Conservation (phyloP, 2,113 vertebrate genomes). For the Anthoscopus minutus region DNA sequence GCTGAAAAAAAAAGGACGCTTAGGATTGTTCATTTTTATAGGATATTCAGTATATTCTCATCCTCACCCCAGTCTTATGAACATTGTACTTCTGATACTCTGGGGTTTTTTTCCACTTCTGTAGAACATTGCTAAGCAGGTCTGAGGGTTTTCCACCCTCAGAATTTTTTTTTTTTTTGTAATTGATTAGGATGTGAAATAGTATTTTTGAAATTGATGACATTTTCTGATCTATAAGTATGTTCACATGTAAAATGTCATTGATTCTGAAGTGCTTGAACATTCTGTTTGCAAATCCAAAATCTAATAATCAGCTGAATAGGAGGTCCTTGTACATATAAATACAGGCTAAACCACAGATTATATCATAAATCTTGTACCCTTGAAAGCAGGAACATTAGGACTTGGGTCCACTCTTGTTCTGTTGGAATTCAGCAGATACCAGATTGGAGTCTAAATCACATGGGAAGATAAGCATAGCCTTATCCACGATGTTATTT, state of each 20-base stretch:
- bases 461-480: neutral
- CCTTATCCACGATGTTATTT: constrained; percentile 6
- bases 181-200: neutral
- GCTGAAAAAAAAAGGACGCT: neutral
- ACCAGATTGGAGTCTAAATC: constrained; percentile 24
- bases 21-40: neutral
- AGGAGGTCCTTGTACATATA: neutral
- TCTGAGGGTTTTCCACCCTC: rapidly evolving
- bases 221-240: neutral
- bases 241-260: neutral
- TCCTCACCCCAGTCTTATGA: neutral
- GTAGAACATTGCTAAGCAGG: neutral
- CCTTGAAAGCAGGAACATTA: neutral
- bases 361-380: neutral
- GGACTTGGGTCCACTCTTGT: neutral
- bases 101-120: neutral
- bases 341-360: neutral
- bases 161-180: neutral
- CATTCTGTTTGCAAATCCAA: neutral
- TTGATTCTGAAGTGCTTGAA: neutral
- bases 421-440: neutral
- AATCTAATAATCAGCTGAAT: neutral
- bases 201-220: neutral
- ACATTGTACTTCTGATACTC: neutral
- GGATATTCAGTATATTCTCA: neutral